phyloP scores from a whole-genome alignment of 2,113 vertebrate genomes.

The Paratilapia polleni region DNA sequence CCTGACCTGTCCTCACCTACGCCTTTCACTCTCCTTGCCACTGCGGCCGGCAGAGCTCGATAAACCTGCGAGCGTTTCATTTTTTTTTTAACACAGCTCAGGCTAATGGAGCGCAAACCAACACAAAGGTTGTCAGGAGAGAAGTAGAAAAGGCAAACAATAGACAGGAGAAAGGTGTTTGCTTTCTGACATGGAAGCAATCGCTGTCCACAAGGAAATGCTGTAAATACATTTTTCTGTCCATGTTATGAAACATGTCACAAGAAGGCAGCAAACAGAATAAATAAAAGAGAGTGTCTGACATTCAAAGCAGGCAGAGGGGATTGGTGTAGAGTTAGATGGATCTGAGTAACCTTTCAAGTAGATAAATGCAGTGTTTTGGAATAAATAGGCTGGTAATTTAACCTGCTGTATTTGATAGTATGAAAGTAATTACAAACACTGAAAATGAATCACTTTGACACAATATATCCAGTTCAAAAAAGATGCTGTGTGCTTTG shows the following conservation, averaged over 20 bases:
- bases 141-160: slow-evolving; percentile 9
- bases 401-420: background rate
- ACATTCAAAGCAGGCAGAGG: background rate
- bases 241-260: background rate
- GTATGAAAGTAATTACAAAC: background rate
- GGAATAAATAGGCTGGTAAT: background rate
- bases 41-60: background rate
- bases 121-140: background rate
- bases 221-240: background rate
- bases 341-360: background rate
- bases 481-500: background rate
- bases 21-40: background rate
- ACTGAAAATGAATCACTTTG: background rate
- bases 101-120: slow-evolving; percentile 5
- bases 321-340: background rate
- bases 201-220: background rate
- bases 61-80: background rate
- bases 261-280: background rate
- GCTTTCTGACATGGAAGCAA: slow-evolving; percentile 23
- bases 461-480: background rate
- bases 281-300: background rate
- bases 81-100: background rate
- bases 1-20: background rate
- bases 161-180: background rate
- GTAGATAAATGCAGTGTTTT: background rate